Conservation (phyloP, 2,113 vertebrate genomes). For the human (Homo sapiens) region GRCh38 chr2:55067501-55068000, state of each 20-base stretch:
- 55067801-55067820: not conserved
- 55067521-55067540: too few relatives aligned
- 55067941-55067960: conserved; percentile 12
- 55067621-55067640: too few relatives aligned
- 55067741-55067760: not conserved
- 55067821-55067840: not conserved
- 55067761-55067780: not conserved
- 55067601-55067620: too few relatives aligned
- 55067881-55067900: conserved; percentile 1
- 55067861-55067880: not conserved
- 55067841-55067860: conserved; percentile 15
- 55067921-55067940: conserved; percentile 8
- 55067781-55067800: not conserved
- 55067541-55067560: too few relatives aligned
- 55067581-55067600: too few relatives aligned
- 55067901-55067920: conserved; percentile 13
- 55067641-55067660: too few relatives aligned
- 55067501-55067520: too few relatives aligned
- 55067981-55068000: not conserved
- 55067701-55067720: not conserved
- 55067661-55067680: too few relatives aligned
- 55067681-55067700: too few relatives aligned
- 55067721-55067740: not conserved
- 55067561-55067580: too few relatives aligned
- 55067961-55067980: conserved; percentile 9